Evolutionary conservation across 1,140 invertebrate genomes (phyloP).

Genomic region (Hesperophylax magnus): DNA sequence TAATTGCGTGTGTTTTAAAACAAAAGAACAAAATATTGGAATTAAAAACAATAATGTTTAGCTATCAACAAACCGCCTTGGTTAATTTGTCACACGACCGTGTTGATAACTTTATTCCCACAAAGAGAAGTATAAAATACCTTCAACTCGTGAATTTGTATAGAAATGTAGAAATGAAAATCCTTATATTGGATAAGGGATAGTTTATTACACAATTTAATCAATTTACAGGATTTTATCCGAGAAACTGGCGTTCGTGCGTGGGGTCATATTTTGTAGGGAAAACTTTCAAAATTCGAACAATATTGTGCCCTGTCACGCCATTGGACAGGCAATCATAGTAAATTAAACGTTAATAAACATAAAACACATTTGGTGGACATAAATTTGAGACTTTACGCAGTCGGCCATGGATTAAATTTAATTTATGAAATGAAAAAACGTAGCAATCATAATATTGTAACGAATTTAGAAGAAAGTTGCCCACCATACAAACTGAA

Average conservation of each 20-base stretch:
- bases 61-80: neutral
- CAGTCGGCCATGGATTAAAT: constrained; percentile 26
- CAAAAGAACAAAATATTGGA: neutral
- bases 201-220: constrained; percentile 32
- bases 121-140: constrained; percentile 8
- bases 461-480: neutral
- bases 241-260: constrained; percentile 6
- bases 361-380: constrained; percentile 50
- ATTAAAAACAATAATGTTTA: constrained; percentile 3
- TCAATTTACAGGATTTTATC: constrained; percentile 41
- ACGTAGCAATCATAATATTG: constrained; percentile 5
- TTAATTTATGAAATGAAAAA: constrained; percentile 40
- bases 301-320: constrained; percentile 31
- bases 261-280: constrained; percentile 23
- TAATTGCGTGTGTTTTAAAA: too few relatives aligned
- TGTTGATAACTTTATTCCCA: constrained; percentile 19
- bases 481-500: neutral
- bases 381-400: constrained; percentile 53
- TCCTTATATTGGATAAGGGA: constrained; percentile 27
- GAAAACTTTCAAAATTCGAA: constrained; percentile 31
- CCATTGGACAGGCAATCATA: constrained; percentile 33
- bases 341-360: constrained; percentile 52
- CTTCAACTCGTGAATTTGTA: constrained; percentile 3
- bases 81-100: constrained; percentile 17
- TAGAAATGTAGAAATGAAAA: constrained; percentile 5